Percentiles rank a stretch among this genome's conserved stretches.
These are phyloP conservation scores for Bombus haemorrhoidalis DNA, from an alignment of 1,140 invertebrate species.

Conservation along the genomic window DNA sequence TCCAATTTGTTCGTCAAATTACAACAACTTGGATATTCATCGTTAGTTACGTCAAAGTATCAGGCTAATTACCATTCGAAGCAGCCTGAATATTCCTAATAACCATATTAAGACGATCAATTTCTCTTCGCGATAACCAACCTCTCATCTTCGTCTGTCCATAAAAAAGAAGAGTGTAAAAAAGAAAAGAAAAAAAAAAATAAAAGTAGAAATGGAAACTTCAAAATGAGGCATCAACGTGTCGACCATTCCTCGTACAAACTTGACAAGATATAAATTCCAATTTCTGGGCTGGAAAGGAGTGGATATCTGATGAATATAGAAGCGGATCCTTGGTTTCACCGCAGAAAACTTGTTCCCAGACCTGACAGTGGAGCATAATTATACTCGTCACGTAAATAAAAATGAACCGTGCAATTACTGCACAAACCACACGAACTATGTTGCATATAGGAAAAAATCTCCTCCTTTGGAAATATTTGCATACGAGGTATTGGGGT, in stretches of 20 bases:
- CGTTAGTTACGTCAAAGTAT: not conserved
- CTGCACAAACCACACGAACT: constrained; percentile 12
- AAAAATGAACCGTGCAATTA: constrained; percentile 30
- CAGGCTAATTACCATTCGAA: not conserved
- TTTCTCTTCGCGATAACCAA: not conserved
- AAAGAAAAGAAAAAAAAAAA: accelerated
- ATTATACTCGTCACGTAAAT: constrained; percentile 58
- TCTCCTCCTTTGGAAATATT: too few species aligned
- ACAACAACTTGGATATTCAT: too few species aligned
- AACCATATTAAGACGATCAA: not conserved
- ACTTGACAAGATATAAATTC: not conserved
- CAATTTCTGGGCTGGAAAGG: not conserved
- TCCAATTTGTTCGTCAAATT: not conserved
- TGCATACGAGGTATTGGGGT: too few species aligned
- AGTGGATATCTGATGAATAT: not conserved
- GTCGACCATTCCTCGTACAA: not conserved
- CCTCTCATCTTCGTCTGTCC: not conserved
- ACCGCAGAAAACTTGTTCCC: constrained; percentile 50
- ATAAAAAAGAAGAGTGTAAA: not conserved
- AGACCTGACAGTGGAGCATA: constrained; percentile 48
- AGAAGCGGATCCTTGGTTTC: not conserved
- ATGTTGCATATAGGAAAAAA: not conserved
- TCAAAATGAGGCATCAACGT: not conserved
- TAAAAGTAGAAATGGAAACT: not conserved
- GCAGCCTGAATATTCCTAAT: not conserved